Evolutionary conservation across 2,113 vertebrate genomes (phyloP).

Genomic region (Psittacula cyanocephala): DNA sequence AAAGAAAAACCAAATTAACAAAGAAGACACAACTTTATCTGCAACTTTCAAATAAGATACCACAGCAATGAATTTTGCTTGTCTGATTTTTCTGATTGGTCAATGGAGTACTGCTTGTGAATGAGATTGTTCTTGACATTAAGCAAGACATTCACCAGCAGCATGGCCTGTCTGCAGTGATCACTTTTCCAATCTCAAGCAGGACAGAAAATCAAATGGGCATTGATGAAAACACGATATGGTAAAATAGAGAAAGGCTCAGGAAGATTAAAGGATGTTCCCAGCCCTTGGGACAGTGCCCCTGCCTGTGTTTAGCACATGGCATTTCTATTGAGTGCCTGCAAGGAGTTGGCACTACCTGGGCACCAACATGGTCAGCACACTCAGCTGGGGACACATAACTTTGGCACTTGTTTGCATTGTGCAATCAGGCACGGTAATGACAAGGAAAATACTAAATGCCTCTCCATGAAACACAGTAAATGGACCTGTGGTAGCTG

Average conservation of each 20-base stretch:
- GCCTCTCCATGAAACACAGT: accelerated
- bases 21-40: neutral
- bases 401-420: too few relatives aligned
- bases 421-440: neutral
- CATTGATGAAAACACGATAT: neutral
- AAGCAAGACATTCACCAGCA: neutral
- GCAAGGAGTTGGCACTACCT: neutral
- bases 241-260: neutral
- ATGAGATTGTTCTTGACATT: neutral
- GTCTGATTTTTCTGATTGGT: neutral
- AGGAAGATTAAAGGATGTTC: neutral
- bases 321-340: accelerated
- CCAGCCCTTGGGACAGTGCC: neutral
- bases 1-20: neutral
- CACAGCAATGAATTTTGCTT: neutral
- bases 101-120: neutral
- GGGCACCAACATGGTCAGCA: neutral
- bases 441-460: neutral
- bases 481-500: neutral
- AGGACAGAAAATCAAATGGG: neutral
- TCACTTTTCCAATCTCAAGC: neutral
- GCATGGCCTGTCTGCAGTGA: neutral
- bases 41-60: neutral
- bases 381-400: neutral
- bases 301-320: accelerated